Evolutionary conservation across 2,888 invertebrate species (phyloP), one percentile per base, ranked within the genome.

Genomic region (Norana najaformis): DNA sequence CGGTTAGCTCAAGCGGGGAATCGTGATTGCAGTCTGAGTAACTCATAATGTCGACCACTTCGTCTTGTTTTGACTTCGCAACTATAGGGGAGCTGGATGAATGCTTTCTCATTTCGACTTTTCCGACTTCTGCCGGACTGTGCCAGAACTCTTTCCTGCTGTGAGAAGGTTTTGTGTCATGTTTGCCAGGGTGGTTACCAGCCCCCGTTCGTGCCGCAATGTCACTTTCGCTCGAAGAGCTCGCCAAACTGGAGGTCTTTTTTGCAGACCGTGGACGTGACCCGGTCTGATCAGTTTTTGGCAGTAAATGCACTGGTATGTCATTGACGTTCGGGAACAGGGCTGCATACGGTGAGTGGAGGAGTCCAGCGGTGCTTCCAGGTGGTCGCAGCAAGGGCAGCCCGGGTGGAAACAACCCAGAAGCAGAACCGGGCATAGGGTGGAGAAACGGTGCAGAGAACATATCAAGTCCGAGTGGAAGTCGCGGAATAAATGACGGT

Each of bases 381-480:
- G 90, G 89, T 30, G 88, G 69, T 69, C 89, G 41, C n/a, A 83
- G 37, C 41, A 90, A 23, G 36, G 90, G 90, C n/a, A 90, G 39
- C 34, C 90, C 88, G 8, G 83, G 83, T 36, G 90, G 90, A 89
- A 83, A 82, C 85, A 88, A 88, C 36, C 85, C 89, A 3, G 89
- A 83, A 30, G 90, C 34, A 20, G 90, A 89, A 23, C 47, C 69
- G 35, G 89, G 90, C 35, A 90, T 88, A 13, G 90, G 88, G 82
- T 89, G 90, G 37, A 90, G 69, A 83, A 90, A 36, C 35, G 90
- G 89, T n/a, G 90, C 88, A 2, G 90, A 90, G 39, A 89, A 89
- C 89, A 90, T 90, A n/a, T 90, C 89, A 85, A 90, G 89, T 36
- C 89, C 88, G 30, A 89, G 36, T 38, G 69, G 89, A 83, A 83